A percentile compares a stretch with the other conserved stretches of the same genome.
Conservation (phyloP, 2,888 invertebrate genomes). For the Apamea crenata region DNA sequence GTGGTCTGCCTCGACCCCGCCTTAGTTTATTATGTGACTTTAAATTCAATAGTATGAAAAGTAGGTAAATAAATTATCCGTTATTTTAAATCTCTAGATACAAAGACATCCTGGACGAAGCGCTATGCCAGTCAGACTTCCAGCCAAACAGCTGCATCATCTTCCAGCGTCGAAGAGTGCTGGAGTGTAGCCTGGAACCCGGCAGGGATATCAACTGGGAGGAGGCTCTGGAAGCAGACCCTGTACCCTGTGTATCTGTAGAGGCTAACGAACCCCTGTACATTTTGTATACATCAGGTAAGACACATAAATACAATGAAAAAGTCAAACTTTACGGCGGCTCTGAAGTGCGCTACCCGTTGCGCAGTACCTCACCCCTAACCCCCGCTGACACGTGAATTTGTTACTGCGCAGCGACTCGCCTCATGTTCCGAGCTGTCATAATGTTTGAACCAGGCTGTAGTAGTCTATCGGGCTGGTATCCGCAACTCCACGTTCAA, state of each 20-base stretch:
- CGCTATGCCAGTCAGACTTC: slow-evolving; percentile 93
- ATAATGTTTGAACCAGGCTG: too few species aligned
- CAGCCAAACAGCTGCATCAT: slow-evolving; percentile 95
- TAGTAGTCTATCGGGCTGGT: too few species aligned
- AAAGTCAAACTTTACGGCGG: neutral
- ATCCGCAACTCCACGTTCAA: too few species aligned
- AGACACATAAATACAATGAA: slow-evolving; percentile 18
- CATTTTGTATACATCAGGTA: slow-evolving; percentile 97
- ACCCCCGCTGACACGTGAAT: too few species aligned
- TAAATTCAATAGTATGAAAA: neutral
- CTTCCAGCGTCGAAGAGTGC: slow-evolving; percentile 93
- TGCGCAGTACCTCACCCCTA: too few species aligned
- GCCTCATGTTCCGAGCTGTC: too few species aligned
- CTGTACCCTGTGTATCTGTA: slow-evolving; percentile 95
- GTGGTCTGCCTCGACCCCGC: too few species aligned
- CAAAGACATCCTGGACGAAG: slow-evolving; percentile 95
- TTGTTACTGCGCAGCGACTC: too few species aligned
- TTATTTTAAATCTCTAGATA: slow-evolving; percentile 86
- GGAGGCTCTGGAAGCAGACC: slow-evolving; percentile 92
- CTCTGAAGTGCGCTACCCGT: too few species aligned
- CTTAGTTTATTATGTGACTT: neutral
- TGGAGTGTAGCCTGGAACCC: slow-evolving; percentile 91
- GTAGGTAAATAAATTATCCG: neutral
- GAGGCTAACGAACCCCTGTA: slow-evolving; percentile 97
- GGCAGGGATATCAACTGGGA: slow-evolving; percentile 95